Evolutionary conservation across 2,113 vertebrate species (phyloP), one percentile per base, ranked within the genome.

Genomic region (Vimba vimba): DNA sequence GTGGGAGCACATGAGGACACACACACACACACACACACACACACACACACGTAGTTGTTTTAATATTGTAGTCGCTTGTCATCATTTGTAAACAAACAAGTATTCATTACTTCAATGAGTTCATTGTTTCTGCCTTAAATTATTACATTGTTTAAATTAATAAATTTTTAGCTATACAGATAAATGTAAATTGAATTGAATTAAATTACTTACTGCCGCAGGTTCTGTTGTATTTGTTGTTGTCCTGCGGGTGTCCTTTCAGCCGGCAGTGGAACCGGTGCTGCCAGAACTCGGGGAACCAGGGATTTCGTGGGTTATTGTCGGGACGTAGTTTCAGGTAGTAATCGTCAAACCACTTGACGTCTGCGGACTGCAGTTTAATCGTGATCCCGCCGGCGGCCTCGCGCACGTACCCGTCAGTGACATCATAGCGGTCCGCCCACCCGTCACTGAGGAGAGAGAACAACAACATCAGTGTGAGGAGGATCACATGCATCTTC

Each of bases 251-350:
- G 92, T 97, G 97, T 13, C 97, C 97, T 92, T 97, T 96, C 66
- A 99, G 91, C 1, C 95, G 94, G 89, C 98, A 99, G 90, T 99
- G 97, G 93, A 99, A 99, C 2, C 95, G 94, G 79, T 95, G 97
- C 89, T 99, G 98, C 98, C 98, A 99, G 91, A 99, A 99, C 91
- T 99, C 98, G 47, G 97, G 96, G 91, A 99, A 99, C 98, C 98
- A 99, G 2, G 98, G 98, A 87, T 99, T 98, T 83, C 97, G 93
- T 3, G 91, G 95, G 88, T 99, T 99, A 93, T 95, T 98, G 87
- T 99, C 97, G 10, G 97, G 97, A 2, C 96, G 96, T 64, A 99
- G 97, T 86, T 97, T 94, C 86, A 99, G 95, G 92, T 99, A 99
- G 93, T 99, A 99, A 66, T 99, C 98, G 87, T 99, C 98, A 82